Evolutionary conservation across 2,113 vertebrate species (phyloP).

Genomic region (Athene noctua): DNA sequence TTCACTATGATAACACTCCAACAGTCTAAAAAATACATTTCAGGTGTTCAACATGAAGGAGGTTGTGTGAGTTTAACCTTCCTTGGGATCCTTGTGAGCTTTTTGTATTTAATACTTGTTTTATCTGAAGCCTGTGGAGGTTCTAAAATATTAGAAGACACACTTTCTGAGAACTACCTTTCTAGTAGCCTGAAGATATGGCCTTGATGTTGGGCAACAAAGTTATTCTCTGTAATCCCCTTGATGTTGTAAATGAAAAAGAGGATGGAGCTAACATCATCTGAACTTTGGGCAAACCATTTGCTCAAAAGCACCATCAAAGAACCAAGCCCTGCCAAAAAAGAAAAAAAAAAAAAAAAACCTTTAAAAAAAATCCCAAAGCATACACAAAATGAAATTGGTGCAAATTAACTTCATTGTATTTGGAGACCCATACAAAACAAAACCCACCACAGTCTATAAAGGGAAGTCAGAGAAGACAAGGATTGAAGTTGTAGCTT

Average conservation of each 20-base stretch:
- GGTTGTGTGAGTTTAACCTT: conserved; percentile 83
- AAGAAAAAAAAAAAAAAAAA: background rate
- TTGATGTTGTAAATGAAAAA: conserved; percentile 86
- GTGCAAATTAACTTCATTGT: conserved; percentile 79
- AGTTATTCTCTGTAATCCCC: conserved; percentile 85
- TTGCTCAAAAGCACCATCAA: conserved; percentile 82
- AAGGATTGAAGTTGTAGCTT: conserved; percentile 75
- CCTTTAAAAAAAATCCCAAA: conserved; percentile 44
- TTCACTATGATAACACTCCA: conserved; percentile 75
- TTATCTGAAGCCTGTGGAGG: conserved; percentile 85
- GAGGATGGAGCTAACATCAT: conserved; percentile 77
- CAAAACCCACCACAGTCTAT: conserved; percentile 72
- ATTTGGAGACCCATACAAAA: conserved; percentile 74
- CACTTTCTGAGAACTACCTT: conserved; percentile 84
- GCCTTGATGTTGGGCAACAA: conserved; percentile 85
- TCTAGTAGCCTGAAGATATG: conserved; percentile 83
- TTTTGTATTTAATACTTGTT: conserved; percentile 84
- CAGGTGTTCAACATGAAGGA: conserved; percentile 83
- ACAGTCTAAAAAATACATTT: conserved; percentile 73
- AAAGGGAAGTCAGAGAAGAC: conserved; percentile 69
- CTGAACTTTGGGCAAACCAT: conserved; percentile 85
- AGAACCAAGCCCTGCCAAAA: conserved; percentile 72
- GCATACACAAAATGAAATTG: conserved; percentile 78
- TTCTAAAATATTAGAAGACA: conserved; percentile 86
- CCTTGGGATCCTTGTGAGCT: conserved; percentile 78